Base-by-base conservation (phyloP, 2,888 invertebrate genomes). In the Chloroclysta siterata region DNA sequence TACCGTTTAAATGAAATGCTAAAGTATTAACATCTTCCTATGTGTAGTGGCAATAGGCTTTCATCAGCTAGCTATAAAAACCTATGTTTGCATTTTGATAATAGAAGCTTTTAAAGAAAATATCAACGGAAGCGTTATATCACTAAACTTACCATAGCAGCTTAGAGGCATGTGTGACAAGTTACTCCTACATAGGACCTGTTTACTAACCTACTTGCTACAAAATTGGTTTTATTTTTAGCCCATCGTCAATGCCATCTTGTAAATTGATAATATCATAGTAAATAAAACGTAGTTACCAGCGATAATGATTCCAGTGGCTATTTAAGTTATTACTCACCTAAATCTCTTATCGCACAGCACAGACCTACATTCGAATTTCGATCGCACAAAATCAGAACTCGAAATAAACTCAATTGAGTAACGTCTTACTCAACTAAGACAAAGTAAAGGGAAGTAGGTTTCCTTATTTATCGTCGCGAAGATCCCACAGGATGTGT, bases 401-500 rank as follows among this genome's bases (percentile, higher is more conserved):
- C 66, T 63, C 72, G 63, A 65, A 78, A 79, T 77, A 71, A 77
- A 78, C 76, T 73, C 76, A 72, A 76, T 79, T 75, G 70, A 46
- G 65, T 72, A 76, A 74, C 74, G 78, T 76, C 72, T 75, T 73
- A 80, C 75, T 81, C 85, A 79, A 71, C 78, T 74, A 74, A 84
- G 80, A 87, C 83, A 85, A 88, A 85, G 82, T 76, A 77, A 72
- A 74, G 74, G 72, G 79, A 81, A 84, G 78, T 78, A 79, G 83
- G 81, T 85, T 85, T 81, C 80, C 82, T 85, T 85, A 85, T 88
- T 88, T 87, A 87, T 85, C 79, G 81, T 73, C 69, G 72, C 72
- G 70, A 72, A 83, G 82, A 83, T 87, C 82, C 82, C 80, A 71
- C 71, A 82, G 85, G 88, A 85, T 33, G 33, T 33, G 77, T 76